Conservation (phyloP, 35 echinoderm and acorn worm species). For the Hemicentrotus pulcherrimus region DNA sequence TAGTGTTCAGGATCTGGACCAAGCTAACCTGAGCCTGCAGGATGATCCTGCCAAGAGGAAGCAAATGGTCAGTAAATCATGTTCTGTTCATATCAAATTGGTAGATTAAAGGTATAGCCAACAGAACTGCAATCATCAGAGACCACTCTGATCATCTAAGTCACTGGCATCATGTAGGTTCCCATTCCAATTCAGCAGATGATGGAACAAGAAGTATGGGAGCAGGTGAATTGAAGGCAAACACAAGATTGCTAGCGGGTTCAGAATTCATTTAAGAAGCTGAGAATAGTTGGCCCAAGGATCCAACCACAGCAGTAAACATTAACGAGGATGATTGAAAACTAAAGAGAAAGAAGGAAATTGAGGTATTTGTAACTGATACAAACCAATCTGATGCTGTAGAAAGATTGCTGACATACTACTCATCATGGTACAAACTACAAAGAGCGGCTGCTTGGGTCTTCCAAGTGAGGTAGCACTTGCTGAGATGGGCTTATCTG, state of each 20-base stretch:
- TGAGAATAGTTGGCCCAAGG: not conserved
- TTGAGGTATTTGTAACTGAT: not conserved
- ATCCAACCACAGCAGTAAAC: not conserved
- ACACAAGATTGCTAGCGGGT: slow-evolving; percentile 14
- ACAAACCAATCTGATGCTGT: not conserved
- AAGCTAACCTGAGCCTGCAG: too few species aligned
- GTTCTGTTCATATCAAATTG: too few species aligned
- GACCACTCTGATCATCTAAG: not conserved
- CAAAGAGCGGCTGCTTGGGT: slow-evolving; percentile 43
- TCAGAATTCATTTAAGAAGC: not conserved
- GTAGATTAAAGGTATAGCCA: too few species aligned
- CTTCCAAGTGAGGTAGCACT: not conserved
- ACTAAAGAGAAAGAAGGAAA: not conserved
- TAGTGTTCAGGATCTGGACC: too few species aligned
- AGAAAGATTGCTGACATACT: not conserved
- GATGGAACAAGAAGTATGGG: not conserved
- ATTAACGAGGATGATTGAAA: slow-evolving; percentile 30
- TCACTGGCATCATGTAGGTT: slow-evolving; percentile 49
- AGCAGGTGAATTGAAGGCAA: not conserved
- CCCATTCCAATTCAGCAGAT: slow-evolving; percentile 53
- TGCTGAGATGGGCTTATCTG: slow-evolving; percentile 14
- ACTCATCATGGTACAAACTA: slow-evolving; percentile 44
- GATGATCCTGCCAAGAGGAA: too few species aligned
- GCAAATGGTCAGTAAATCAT: too few species aligned
- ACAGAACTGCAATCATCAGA: slow-evolving; percentile 42